Percentiles rank a stretch among this genome's conserved stretches.
phyloP scores from a whole-genome alignment of 2,797 vertebrate genomes.

The Neoniphon sammara region DNA sequence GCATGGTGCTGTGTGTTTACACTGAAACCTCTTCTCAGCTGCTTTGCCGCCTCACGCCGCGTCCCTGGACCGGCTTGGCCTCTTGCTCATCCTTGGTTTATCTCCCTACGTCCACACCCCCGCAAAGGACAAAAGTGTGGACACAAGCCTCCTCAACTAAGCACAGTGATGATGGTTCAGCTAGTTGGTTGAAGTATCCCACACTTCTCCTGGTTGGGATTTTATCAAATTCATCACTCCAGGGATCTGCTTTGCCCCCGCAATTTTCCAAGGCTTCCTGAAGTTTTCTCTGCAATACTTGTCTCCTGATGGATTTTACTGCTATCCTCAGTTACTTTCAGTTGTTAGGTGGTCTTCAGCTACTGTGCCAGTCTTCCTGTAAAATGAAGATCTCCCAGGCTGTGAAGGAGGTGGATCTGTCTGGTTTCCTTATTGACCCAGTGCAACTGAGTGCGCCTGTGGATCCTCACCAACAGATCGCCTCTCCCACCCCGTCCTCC shows the following conservation, averaged over 20 bases:
- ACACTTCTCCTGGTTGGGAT: neutral
- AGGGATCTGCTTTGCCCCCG: neutral
- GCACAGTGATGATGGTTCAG: neutral
- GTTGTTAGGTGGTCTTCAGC: neutral
- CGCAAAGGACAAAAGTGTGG: neutral
- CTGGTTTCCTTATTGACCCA: conserved; percentile 44
- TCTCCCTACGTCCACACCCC: neutral
- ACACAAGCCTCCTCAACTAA: neutral
- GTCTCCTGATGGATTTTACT: no score
- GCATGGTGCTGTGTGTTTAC: conserved; percentile 72
- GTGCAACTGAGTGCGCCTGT: conserved; percentile 68
- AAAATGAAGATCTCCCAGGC: conserved; percentile 21
- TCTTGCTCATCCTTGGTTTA: conserved; percentile 31
- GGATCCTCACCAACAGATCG: conserved; percentile 68
- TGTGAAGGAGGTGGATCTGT: conserved; percentile 43
- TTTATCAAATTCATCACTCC: neutral
- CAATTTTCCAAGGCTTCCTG: neutral
- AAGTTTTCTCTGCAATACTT: no score
- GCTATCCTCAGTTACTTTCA: neutral
- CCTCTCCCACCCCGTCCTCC: conserved; percentile 72
- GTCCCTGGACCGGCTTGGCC: conserved; percentile 29
- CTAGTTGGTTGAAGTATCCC: neutral
- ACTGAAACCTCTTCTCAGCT: conserved; percentile 40
- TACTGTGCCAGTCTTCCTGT: conserved; percentile 1
- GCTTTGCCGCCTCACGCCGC: conserved; percentile 52